These are phyloP conservation scores for Oostethus manadensis DNA, from an alignment of 2,113 vertebrate genomes.

Conservation along the genomic window DNA sequence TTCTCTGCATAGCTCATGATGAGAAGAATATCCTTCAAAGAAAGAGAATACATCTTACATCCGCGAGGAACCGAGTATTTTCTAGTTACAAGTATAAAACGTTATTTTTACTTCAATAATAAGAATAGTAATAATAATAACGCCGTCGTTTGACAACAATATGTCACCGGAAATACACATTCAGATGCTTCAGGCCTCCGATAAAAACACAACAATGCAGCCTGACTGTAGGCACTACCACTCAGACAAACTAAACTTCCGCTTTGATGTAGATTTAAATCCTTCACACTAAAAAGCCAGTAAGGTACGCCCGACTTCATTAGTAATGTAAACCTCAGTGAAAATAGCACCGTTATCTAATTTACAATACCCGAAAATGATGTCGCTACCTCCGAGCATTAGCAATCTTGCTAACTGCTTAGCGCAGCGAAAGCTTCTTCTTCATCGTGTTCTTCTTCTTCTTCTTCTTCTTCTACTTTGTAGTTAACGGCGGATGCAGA, in stretches of 20 bases:
- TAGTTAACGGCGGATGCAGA: not conserved
- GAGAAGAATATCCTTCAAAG: slow-evolving; percentile 28
- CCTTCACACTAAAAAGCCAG: not conserved
- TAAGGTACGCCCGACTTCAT: no score
- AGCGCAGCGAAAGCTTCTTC: slow-evolving; percentile 14
- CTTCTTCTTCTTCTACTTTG: slow-evolving; percentile 6
- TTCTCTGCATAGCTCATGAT: slow-evolving; percentile 97
- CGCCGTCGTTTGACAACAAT: not conserved
- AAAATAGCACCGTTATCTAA: not conserved
- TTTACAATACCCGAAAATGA: slow-evolving; percentile 48
- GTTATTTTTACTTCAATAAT: not conserved
- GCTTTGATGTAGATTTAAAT: not conserved
- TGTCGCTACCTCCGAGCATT: slow-evolving; percentile 49
- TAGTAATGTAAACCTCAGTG: not conserved
- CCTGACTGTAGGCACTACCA: slow-evolving; percentile 32
- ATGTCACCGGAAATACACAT: slow-evolving; percentile 17
- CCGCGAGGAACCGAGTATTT: no score
- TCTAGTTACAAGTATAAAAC: not conserved
- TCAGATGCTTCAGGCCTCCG: slow-evolving; percentile 38
- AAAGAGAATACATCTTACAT: not conserved
- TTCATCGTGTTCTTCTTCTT: slow-evolving; percentile 10
- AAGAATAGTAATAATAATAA: no score
- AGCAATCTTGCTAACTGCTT: slow-evolving; percentile 49
- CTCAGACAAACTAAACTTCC: slow-evolving; percentile 41
- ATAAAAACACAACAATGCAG: slow-evolving; percentile 56